Evolutionary conservation across 2,113 vertebrate species (phyloP).

Genomic region (Aythya baeri): DNA sequence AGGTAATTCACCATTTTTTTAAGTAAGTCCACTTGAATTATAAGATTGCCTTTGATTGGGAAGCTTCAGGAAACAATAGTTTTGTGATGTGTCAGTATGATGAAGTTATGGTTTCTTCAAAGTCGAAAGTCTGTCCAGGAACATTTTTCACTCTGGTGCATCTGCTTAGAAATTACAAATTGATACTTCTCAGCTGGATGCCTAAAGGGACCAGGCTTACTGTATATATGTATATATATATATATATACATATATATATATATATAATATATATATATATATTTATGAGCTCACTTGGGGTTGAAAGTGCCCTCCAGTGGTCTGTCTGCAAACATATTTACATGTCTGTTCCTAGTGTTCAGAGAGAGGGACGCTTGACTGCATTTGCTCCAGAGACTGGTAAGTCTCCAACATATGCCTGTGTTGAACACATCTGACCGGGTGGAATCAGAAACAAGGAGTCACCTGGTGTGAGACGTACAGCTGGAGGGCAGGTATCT

Average conservation of each 20-base stretch:
- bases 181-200: background rate
- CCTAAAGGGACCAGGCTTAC: background rate
- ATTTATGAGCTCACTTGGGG: background rate
- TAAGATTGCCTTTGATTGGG: background rate
- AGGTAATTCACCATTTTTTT: background rate
- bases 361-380: background rate
- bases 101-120: background rate
- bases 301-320: background rate
- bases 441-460: rapidly evolving
- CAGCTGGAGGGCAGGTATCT: background rate
- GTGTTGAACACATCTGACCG: background rate
- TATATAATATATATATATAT: background rate
- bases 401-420: background rate
- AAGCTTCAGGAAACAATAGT: slow-evolving; percentile 1
- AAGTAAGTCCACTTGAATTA: background rate
- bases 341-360: background rate
- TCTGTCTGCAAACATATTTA: background rate
- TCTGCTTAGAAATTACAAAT: background rate
- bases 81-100: background rate
- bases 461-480: background rate
- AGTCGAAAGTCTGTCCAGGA: background rate
- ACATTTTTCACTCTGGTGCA: background rate
- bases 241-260: background rate
- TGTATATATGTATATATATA: background rate
- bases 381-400: background rate